These are phyloP conservation scores for Sceloporus tristichus DNA, from an alignment of 2,113 vertebrate genomes.

Conservation along the genomic window DNA sequence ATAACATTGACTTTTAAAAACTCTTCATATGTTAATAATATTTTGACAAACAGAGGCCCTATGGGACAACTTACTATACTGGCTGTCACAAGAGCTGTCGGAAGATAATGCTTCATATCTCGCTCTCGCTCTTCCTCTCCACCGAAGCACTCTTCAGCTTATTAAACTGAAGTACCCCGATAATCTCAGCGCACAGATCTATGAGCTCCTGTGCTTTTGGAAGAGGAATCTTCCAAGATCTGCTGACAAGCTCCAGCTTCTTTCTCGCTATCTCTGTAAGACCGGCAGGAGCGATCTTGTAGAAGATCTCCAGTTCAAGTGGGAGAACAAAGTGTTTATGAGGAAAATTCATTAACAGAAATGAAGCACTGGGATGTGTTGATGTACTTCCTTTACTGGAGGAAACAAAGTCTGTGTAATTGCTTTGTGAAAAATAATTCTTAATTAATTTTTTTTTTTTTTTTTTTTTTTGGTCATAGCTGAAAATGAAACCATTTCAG, in stretches of 20 bases:
- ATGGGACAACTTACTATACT: conserved; percentile 77
- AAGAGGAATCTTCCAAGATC: conserved; percentile 82
- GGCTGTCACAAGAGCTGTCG: conserved; percentile 79
- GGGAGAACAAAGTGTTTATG: conserved; percentile 69
- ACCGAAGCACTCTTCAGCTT: conserved; percentile 83
- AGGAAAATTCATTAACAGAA: conserved; percentile 19
- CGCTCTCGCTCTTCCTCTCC: conserved; percentile 77
- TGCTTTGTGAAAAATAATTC: neutral
- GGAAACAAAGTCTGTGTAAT: neutral
- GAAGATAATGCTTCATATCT: conserved; percentile 75
- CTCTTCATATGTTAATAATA: neutral
- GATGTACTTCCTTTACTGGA: neutral
- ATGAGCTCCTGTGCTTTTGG: conserved; percentile 86
- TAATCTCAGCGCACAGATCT: conserved; percentile 80
- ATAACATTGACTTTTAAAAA: neutral
- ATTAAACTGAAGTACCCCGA: conserved; percentile 82
- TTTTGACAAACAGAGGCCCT: conserved; percentile 72
- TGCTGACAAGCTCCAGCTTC: conserved; percentile 79
- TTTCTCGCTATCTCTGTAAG: conserved; percentile 81
- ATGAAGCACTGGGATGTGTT: conserved; percentile 5
- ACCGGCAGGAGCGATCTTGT: conserved; percentile 84
- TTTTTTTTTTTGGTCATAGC: neutral
- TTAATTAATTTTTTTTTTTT: neutral
- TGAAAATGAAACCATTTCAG: neutral
- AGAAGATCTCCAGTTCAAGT: conserved; percentile 75